Conservation (phyloP, 1,140 invertebrate genomes). For the Temnothorax nylanderi region DNA sequence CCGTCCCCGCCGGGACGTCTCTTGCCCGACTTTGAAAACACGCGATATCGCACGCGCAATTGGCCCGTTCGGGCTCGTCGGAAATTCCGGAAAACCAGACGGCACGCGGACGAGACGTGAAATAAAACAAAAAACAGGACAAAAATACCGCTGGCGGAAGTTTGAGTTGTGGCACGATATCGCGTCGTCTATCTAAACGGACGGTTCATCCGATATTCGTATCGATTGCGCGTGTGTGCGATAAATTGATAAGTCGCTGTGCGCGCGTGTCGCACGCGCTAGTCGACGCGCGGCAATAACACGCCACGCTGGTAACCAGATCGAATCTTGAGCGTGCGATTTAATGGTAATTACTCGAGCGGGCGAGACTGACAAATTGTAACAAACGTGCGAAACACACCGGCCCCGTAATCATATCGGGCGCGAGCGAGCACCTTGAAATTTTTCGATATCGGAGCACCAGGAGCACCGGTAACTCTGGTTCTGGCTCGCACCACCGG, state of each 20-base stretch:
- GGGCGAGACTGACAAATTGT: slow-evolving; percentile 73
- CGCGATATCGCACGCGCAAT: slow-evolving; percentile 46
- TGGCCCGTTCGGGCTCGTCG: neutral
- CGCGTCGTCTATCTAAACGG: slow-evolving; percentile 68
- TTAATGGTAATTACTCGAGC: slow-evolving; percentile 75
- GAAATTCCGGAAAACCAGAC: slow-evolving; percentile 52
- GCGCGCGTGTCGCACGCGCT: slow-evolving; percentile 7
- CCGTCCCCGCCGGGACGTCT: neutral
- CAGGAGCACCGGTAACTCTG: slow-evolving; percentile 71
- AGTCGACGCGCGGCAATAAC: slow-evolving; percentile 37
- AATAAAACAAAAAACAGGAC: neutral
- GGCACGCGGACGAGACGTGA: slow-evolving; percentile 27
- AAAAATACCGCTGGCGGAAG: neutral
- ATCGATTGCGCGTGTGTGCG: slow-evolving; percentile 57
- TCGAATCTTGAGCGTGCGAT: slow-evolving; percentile 72
- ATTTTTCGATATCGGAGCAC: slow-evolving; percentile 70
- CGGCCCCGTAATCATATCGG: slow-evolving; percentile 65
- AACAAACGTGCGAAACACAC: slow-evolving; percentile 62
- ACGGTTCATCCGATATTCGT: slow-evolving; percentile 67
- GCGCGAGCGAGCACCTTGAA: slow-evolving; percentile 57
- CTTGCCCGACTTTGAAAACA: slow-evolving; percentile 30
- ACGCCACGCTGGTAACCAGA: slow-evolving; percentile 47
- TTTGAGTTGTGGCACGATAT: slow-evolving; percentile 46
- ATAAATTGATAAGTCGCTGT: slow-evolving; percentile 67
- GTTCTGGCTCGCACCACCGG: slow-evolving; percentile 64